phyloP scores from a whole-genome alignment of 2,888 invertebrate species.

The Tipula vernalis region DNA sequence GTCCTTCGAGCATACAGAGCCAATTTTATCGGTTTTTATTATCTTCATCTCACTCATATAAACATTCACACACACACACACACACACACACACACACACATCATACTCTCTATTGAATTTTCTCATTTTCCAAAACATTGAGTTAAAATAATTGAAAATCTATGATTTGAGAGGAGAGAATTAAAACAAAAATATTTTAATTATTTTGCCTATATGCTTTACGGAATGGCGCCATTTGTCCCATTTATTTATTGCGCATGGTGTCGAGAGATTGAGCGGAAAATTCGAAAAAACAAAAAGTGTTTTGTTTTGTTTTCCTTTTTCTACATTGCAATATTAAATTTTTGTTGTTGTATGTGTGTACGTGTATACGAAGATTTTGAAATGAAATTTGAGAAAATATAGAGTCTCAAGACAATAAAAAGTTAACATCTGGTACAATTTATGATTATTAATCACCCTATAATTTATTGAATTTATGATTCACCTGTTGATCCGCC shows the following conservation, averaged over 20 bases:
- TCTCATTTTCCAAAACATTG: background rate
- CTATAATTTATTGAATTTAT: background rate
- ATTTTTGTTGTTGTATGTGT: background rate
- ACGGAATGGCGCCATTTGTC: constrained; percentile 9
- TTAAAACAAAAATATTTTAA: background rate
- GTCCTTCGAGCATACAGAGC: background rate
- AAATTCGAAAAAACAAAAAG: background rate
- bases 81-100: too few relatives aligned
- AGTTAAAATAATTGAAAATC: background rate
- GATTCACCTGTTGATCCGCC: background rate
- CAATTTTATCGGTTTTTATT: background rate
- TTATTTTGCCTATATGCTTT: background rate
- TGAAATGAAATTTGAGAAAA: background rate
- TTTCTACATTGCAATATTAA: background rate
- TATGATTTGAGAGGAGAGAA: background rate
- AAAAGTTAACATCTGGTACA: background rate
- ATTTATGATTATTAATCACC: constrained; percentile 6
- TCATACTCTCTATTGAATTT: background rate
- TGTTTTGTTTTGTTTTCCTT: background rate
- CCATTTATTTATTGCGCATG: constrained; percentile 8
- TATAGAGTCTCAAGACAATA: background rate
- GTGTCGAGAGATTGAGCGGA: background rate
- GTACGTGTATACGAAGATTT: background rate
- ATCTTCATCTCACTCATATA: background rate
- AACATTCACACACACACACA: background rate